Evolutionary conservation across 2,888 invertebrate species (phyloP).

Genomic region (Ochropleura leucogaster): DNA sequence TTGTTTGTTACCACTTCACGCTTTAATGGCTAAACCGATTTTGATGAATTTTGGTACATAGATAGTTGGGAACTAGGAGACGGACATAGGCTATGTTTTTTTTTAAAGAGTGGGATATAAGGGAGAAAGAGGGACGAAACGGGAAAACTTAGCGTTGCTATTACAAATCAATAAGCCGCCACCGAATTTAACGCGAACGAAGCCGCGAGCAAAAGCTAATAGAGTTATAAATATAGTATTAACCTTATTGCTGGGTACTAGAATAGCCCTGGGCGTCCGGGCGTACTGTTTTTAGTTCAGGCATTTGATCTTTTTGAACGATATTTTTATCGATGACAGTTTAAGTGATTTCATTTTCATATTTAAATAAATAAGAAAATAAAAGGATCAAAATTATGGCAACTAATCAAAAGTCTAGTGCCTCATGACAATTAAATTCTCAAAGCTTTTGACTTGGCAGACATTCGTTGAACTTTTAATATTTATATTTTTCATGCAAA

Average conservation of each 20-base stretch:
- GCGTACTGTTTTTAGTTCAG: not conserved
- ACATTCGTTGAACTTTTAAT: slow-evolving; percentile 1
- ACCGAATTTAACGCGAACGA: too few relatives aligned
- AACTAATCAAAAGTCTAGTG: not conserved
- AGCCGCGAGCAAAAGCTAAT: too few relatives aligned
- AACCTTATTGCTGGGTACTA: not conserved
- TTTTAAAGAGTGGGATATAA: too few relatives aligned
- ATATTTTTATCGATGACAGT: not conserved
- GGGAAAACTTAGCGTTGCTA: too few relatives aligned
- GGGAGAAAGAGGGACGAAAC: too few relatives aligned
- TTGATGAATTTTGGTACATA: too few relatives aligned
- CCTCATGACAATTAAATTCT: not conserved
- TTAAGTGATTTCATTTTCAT: not conserved
- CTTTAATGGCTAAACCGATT: too few relatives aligned
- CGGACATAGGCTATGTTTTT: too few relatives aligned
- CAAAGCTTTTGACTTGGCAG: not conserved
- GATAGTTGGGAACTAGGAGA: too few relatives aligned
- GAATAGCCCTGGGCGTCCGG: not conserved
- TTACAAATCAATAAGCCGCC: too few relatives aligned
- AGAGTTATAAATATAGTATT: not conserved
- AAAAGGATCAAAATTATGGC: not conserved
- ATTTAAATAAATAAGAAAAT: not conserved
- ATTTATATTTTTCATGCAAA: slow-evolving; percentile 1
- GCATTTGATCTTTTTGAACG: not conserved
- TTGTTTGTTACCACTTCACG: too few relatives aligned